Percentiles rank a stretch among this genome's conserved stretches.
phyloP scores from a whole-genome alignment of 2,113 vertebrate genomes.

The Naja naja region DNA sequence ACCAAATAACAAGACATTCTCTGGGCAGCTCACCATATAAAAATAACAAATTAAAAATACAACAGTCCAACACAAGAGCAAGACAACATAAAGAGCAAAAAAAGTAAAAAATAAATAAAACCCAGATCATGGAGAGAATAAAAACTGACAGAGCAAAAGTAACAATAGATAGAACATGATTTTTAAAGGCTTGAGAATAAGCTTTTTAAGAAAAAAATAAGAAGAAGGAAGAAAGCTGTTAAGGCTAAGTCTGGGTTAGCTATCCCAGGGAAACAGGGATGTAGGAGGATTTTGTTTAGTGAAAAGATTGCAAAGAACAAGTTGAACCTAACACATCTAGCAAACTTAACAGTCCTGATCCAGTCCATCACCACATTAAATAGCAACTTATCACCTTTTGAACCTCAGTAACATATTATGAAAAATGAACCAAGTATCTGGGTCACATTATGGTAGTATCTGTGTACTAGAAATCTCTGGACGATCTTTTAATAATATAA shows the following conservation, averaged over 20 bases:
- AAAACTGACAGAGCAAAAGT: neutral
- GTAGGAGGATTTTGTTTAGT: neutral
- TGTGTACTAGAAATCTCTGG: neutral
- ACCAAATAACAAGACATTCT: neutral
- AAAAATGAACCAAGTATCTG: neutral
- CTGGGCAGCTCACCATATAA: neutral
- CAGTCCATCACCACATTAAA: neutral
- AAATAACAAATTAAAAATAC: neutral
- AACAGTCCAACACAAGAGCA: neutral
- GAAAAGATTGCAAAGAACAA: neutral
- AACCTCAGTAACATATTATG: neutral
- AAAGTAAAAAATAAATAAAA: neutral
- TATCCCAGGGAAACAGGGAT: neutral
- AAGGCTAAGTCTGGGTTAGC: neutral
- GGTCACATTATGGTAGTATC: neutral
- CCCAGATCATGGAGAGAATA: neutral
- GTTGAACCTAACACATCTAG: neutral
- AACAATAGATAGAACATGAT: neutral
- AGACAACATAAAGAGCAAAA: neutral
- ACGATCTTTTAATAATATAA: neutral
- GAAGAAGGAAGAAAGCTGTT: neutral
- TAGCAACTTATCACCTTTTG: neutral
- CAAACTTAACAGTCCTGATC: neutral
- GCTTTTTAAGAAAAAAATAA: neutral
- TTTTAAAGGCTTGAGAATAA: neutral